phyloP scores from a whole-genome alignment of 2,888 invertebrate species.

The Buathra laborator region DNA sequence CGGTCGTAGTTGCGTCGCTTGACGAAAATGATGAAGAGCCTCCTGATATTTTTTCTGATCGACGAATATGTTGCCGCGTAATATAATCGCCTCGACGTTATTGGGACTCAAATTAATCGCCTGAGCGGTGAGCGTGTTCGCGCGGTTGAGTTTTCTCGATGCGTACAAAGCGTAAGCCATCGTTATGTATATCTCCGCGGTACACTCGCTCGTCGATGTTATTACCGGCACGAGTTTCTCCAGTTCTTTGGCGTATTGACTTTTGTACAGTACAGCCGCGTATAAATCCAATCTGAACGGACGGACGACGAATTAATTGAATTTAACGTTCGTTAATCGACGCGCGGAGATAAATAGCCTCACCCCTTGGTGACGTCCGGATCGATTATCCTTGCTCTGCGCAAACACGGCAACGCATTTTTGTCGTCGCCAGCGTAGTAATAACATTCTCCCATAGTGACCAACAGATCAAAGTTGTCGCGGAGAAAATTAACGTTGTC shows the following conservation, averaged over 20 bases:
- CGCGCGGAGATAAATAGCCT: conserved; percentile 17
- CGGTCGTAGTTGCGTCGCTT: conserved; percentile 88
- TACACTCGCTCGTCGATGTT: conserved; percentile 86
- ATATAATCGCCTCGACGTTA: conserved; percentile 90
- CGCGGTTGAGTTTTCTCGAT: conserved; percentile 89
- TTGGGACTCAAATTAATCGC: conserved; percentile 89
- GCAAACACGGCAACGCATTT: conserved; percentile 87
- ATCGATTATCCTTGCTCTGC: conserved; percentile 84
- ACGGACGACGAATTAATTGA: conserved; percentile 34
- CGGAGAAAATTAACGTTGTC: conserved; percentile 89
- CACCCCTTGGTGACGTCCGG: conserved; percentile 83
- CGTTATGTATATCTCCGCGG: conserved; percentile 91
- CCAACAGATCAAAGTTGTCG: conserved; percentile 89
- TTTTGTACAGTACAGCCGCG: conserved; percentile 88
- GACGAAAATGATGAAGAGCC: conserved; percentile 89
- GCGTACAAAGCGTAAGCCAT: conserved; percentile 90
- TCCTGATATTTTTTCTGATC: conserved; percentile 90
- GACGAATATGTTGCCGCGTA: conserved; percentile 90
- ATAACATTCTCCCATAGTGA: conserved; percentile 90
- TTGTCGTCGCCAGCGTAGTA: conserved; percentile 90
- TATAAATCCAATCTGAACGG: conserved; percentile 89
- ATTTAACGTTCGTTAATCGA: no score
- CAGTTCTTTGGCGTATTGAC: conserved; percentile 87
- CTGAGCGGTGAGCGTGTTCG: conserved; percentile 91
- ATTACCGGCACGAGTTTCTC: conserved; percentile 88